A percentile compares a stretch with the other conserved stretches of the same genome.
phyloP scores from a whole-genome alignment of 1,140 invertebrate genomes.

The Sminthurinus signatus region DNA sequence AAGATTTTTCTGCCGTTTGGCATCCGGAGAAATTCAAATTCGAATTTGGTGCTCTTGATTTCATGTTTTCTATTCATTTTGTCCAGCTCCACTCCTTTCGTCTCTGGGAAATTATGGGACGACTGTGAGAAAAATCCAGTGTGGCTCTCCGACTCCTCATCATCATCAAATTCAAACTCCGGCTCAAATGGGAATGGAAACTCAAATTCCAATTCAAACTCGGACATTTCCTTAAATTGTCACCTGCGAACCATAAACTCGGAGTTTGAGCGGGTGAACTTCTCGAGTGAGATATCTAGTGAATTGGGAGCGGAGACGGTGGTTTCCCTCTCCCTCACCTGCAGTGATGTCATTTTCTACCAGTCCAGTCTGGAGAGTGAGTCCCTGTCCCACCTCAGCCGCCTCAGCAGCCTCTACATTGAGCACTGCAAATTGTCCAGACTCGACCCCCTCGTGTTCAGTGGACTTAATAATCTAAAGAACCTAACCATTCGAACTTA shows the following conservation, averaged over 20 bases:
- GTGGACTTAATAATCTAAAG: constrained; percentile 64
- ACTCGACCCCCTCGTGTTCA: constrained; percentile 65
- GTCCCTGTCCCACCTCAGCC: constrained; percentile 69
- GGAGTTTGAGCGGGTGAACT: constrained; percentile 77
- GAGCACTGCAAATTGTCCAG: constrained; percentile 76
- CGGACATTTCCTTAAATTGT: constrained; percentile 68
- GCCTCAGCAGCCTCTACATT: constrained; percentile 67
- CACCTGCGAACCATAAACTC: constrained; percentile 70
- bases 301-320: constrained; percentile 76
- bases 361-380: constrained; percentile 64
- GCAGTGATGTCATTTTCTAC: constrained; percentile 65
- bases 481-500: constrained; percentile 75
- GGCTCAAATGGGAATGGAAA: no score
- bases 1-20: no score
- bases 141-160: no score
- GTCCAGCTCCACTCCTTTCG: no score
- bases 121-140: constrained; percentile 29
- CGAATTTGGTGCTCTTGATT: no score
- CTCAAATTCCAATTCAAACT: constrained; percentile 10
- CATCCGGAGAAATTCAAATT: no score
- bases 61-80: no score
- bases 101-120: constrained; percentile 31
- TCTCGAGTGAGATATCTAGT: constrained; percentile 50
- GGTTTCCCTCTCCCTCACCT: constrained; percentile 67
- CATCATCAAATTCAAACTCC: neutral